Evolutionary conservation across 2,888 invertebrate species (phyloP).

Genomic region (Harpalus rufipes): DNA sequence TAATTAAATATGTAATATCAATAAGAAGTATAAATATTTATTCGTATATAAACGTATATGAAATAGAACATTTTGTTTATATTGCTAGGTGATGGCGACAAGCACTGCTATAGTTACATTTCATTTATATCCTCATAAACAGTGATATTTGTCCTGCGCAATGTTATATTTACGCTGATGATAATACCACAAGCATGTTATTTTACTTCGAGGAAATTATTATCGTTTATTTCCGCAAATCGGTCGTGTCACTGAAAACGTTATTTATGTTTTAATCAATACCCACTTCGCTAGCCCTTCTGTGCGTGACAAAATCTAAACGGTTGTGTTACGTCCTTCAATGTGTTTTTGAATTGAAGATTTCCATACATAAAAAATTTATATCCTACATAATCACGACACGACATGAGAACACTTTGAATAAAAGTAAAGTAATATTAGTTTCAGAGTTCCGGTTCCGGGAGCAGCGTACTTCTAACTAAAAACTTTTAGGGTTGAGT

Average conservation of each 20-base stretch:
- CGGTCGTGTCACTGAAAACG: not conserved
- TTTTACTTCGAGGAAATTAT: constrained; percentile 20
- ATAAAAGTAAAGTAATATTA: constrained; percentile 5
- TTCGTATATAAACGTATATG: too few species aligned
- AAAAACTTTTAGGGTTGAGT: not conserved
- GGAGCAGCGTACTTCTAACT: constrained; percentile 14
- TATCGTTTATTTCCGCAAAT: constrained; percentile 36
- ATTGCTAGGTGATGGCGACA: too few species aligned
- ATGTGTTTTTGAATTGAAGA: not conserved
- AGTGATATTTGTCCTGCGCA: not conserved
- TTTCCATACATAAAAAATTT: not conserved
- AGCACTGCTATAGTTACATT: too few species aligned
- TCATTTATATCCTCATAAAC: not conserved
- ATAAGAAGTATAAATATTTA: too few species aligned
- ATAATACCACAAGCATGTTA: not conserved
- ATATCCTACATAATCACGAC: constrained; percentile 8
- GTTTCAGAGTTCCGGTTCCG: constrained; percentile 19
- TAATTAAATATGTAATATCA: too few species aligned
- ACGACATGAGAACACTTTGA: constrained; percentile 17
- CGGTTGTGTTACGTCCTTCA: not conserved
- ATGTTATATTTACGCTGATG: not conserved
- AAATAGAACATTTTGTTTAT: too few species aligned
- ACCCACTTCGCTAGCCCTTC: not conserved
- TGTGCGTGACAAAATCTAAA: constrained; percentile 34
- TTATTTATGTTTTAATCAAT: constrained; percentile 28